Evolutionary conservation across 1,140 invertebrate species (phyloP), one percentile per base, ranked within the genome.

Genomic region (Drosophila parvula): DNA sequence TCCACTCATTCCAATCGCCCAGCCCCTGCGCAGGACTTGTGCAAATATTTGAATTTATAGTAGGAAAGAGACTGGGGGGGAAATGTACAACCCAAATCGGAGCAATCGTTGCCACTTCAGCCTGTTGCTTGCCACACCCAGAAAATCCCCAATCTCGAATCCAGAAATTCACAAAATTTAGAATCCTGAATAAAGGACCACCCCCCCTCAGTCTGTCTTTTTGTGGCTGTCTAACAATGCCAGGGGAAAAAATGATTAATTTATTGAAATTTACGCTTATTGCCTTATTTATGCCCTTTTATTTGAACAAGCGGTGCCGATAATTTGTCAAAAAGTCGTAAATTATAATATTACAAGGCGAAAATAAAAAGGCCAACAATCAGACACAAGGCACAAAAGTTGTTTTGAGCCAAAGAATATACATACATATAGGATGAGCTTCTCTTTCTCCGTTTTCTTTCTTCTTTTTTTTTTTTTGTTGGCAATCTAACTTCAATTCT

Each of bases 251-350:
- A 77, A 88, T 88, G 84, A 88, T 89, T 88, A 88, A 88, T 88
- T 88, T 88, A 88, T 88, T 88, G 76, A 89, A 89, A 88, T 82
- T 89, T 83, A 67, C 64, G 83, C 83, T 88, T 89, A 89, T 88
- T 86, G 83, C 84, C 74, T 88, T 86, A 86, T 86, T 86, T 70
- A 88, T 89, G 68, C 68, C 45, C 58, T 64, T 76, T 83, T 86
- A 73, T 83, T 82, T 79, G 80, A 64, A 82, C 75, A 83, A 83
- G 75, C 80, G 61, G 41, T 76, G 77, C 80, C 83, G 77, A 89
- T 88, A 83, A 88, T 88, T 88, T 88, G 83, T 88, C 84, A 88
- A 83, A 88, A 88, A 83, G 83, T 80, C 83, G 80, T 88, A 88
- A 88, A 88, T 88, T 88, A 89, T 88, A 69, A 78, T 89, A 77